Conservation (phyloP, 2,113 vertebrate genomes). For the Oreochromis aureus region DNA sequence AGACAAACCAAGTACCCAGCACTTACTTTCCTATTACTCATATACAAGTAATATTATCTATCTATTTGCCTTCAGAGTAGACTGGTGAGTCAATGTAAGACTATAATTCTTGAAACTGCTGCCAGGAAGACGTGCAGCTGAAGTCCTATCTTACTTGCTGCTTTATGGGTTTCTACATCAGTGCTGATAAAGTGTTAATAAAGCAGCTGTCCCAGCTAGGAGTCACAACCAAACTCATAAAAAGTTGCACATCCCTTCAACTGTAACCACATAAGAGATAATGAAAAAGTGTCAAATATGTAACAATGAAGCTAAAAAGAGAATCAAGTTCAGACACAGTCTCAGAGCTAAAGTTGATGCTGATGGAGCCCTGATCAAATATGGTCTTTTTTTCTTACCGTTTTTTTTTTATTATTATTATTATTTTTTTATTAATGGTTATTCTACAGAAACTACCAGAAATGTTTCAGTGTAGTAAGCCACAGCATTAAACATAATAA, state of each 20-base stretch:
- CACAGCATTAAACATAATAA: not conserved
- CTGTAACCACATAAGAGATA: not conserved
- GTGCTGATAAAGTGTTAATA: conserved; percentile 50
- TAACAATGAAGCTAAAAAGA: not conserved
- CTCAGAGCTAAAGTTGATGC: not conserved
- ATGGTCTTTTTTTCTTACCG: not conserved
- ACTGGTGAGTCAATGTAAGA: not conserved
- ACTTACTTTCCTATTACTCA: not conserved
- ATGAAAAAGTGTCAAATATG: conserved; percentile 2
- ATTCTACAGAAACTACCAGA: not conserved
- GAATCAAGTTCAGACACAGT: not conserved
- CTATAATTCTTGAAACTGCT: conserved; percentile 11
- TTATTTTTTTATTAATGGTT: not conserved
- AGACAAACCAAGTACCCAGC: not conserved
- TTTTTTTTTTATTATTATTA: no score
- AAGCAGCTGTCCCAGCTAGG: not conserved
- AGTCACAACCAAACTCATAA: not conserved
- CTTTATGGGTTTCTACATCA: conserved; percentile 43
- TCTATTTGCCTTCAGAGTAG: not conserved
- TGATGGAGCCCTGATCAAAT: not conserved
- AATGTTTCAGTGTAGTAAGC: not conserved
- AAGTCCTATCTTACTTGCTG: not conserved
- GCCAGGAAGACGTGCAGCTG: conserved; percentile 13
- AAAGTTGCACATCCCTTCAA: not conserved
- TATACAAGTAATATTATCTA: not conserved